Evolutionary conservation across 1,140 invertebrate genomes (phyloP), one percentile per base, ranked within the genome.

Genomic region (Tetraneura akinire): DNA sequence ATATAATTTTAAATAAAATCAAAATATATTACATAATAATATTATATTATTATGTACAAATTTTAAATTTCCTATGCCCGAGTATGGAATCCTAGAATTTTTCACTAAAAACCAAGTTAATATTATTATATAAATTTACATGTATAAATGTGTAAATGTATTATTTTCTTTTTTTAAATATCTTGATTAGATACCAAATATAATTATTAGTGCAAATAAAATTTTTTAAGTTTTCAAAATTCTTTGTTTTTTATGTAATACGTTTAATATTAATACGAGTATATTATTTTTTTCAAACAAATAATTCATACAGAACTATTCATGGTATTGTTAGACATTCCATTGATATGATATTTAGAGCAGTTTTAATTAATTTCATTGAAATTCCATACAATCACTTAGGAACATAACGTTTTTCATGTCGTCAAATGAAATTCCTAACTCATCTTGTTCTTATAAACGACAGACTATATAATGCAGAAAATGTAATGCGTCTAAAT

Each of bases 281-380:
- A 37, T 37, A 4, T 47, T 6, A 47, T 47, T 47, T 47, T 10
- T 11, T 47, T 47, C 45, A 10, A 37, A 13, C 3, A 8, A 47
- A 68, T 68, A 45, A 68, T 68, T 68, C 14, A 23, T 1, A 55
- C 5, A n/a, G 5, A 68, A 68, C n/a, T 68, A 23, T 45, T 14
- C 14, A 11, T 49, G 14, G 9, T 49, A 13, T 49, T 37, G 18
- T 74, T 37, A 55, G 51, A 23, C 29, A 74, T 74, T 53, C 71
- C 49, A 55, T 55, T 13, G 13, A 21, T 55, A 18, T 21, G 18
- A 11, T 18, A 14, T 10, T n/a, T 42, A 32, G n/a, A 8, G 37
- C 8, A 21, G 13, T 76, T 74, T 55, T 76, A 55, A 76, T 76
- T 76, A 76, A 76, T 76, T 60, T 18, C 11, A 18, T 45, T 76